A percentile compares a stretch with the other conserved stretches of the same genome.
Conservation (phyloP, 1,140 invertebrate genomes). For the Psix sp. region DNA sequence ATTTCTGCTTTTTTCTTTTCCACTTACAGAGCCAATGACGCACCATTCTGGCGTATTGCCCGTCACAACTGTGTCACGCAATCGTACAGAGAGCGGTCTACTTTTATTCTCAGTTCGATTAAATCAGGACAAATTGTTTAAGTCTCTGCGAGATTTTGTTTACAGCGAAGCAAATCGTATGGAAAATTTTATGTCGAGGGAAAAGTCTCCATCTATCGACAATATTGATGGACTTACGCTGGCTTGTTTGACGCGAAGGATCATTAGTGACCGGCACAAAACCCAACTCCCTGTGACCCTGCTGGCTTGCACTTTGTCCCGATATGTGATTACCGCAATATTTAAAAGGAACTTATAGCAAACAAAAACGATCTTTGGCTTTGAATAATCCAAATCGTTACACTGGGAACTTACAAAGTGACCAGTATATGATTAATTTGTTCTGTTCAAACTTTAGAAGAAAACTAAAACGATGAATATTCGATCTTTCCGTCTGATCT, state of each 20-base stretch:
- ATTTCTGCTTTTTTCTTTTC: constrained; percentile 24
- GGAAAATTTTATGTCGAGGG: constrained; percentile 28
- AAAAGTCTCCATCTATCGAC: constrained; percentile 25
- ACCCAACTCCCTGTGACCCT: constrained; percentile 57
- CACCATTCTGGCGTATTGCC: constrained; percentile 24
- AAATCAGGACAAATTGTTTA: constrained; percentile 13
- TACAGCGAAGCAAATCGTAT: constrained; percentile 20
- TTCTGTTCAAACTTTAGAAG: too few relatives aligned
- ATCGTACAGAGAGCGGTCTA: constrained; percentile 7
- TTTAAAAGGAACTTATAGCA: constrained; percentile 12
- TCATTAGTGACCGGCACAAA: constrained; percentile 60
- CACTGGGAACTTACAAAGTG: constrained; percentile 53
- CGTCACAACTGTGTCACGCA: constrained; percentile 18
- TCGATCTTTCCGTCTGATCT: constrained; percentile 29
- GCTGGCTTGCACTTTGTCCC: constrained; percentile 43
- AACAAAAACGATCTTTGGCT: constrained; percentile 50
- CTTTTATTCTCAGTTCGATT: constrained; percentile 7
- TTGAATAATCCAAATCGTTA: constrained; percentile 63
- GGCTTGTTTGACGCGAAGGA: constrained; percentile 41
- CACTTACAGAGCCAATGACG: constrained; percentile 11
- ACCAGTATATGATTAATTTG: constrained; percentile 70
- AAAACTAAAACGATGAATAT: constrained; percentile 11
- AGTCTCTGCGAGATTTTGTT: not conserved
- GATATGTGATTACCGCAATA: constrained; percentile 41
- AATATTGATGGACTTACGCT: constrained; percentile 58